Evolutionary conservation across 2,888 invertebrate species (phyloP).

Genomic region (Drosophila algonquin): DNA sequence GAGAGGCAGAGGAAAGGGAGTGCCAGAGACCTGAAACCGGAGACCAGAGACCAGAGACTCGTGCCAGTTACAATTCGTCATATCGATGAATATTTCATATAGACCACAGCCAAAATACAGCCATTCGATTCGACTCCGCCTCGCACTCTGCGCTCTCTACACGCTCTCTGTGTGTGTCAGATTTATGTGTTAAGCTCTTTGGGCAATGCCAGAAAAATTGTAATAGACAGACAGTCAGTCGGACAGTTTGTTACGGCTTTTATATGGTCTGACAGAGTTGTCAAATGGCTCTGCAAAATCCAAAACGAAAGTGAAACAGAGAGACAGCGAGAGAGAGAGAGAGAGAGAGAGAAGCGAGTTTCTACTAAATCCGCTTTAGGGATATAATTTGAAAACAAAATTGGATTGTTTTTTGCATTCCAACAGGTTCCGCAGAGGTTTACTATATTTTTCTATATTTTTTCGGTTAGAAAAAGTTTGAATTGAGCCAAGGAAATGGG

Average conservation of each 20-base stretch:
- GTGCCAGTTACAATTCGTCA: conserved; percentile 61
- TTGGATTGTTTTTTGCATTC: conserved; percentile 7
- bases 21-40: neutral
- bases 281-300: conserved; percentile 37
- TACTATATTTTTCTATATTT: too few relatives aligned
- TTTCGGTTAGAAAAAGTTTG: neutral
- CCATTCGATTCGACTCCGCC: conserved; percentile 8
- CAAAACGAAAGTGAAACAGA: conserved; percentile 19
- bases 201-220: conserved; percentile 39
- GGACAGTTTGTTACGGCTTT: conserved; percentile 25
- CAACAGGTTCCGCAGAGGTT: conserved; percentile 13
- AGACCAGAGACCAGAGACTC: conserved; percentile 21
- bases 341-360: neutral
- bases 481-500: too few relatives aligned
- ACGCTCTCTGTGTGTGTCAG: conserved; percentile 36
- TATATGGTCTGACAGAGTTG: conserved; percentile 46
- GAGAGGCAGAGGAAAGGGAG: neutral
- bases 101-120: conserved; percentile 1
- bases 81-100: conserved; percentile 24
- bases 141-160: neutral
- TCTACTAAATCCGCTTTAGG: conserved; percentile 35
- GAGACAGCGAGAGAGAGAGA: neutral
- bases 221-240: conserved; percentile 21
- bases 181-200: conserved; percentile 62
- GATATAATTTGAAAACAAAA: neutral